Base-by-base conservation (phyloP, 2,888 invertebrate species). In the Ommatoiulus sabulosus region DNA sequence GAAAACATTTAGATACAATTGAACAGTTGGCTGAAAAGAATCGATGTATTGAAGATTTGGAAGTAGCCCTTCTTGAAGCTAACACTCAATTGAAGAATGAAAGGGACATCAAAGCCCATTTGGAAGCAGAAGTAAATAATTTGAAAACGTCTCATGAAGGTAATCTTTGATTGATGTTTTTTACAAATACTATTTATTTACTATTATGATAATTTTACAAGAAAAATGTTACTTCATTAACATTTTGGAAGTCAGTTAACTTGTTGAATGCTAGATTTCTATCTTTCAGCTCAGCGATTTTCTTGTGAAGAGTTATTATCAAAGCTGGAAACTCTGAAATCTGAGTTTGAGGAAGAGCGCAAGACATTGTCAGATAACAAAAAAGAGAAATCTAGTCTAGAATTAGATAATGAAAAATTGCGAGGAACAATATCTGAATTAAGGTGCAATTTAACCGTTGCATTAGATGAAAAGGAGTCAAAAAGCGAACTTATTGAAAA, bases 1-100 rank as follows among this genome's bases (percentile, higher is more conserved):
- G 95, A 90, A 95, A 95, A 91, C 96, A 96, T 92, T 94, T 94
- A 91, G 95, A 95, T 92, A 93, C 95, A 90, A 94, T 94, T 89
- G 95, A 95, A 94, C 94, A 94, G 94, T 94, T 91, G 48, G 24
- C 87, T n/a, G 44, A 85, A 44, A 85, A 85, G 12, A 85, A 85
- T 85, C 63, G 63, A 20, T 20, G 0, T 63, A 20, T 63, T 2
- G 63, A 20, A 20, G 20, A 63, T 20, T 63, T 63, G 20, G 63
- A 63, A 63, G 63, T 63, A 7, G 6, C 63, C 10, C n/a, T 20
- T 5, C 63, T 20, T 20, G 63, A 63, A 10, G 10, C 20, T 63
- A 63, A 63, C 17, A 63, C 6, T 5, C 63, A 63, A 10, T 63
- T 63, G n/a, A n/a, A 63, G 63, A 15, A 63, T 20, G 63, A 63